Percentiles rank a stretch among this genome's conserved stretches.
phyloP scores from a whole-genome alignment of 2,797 vertebrate genomes.

The Megalops cyprinoides region DNA sequence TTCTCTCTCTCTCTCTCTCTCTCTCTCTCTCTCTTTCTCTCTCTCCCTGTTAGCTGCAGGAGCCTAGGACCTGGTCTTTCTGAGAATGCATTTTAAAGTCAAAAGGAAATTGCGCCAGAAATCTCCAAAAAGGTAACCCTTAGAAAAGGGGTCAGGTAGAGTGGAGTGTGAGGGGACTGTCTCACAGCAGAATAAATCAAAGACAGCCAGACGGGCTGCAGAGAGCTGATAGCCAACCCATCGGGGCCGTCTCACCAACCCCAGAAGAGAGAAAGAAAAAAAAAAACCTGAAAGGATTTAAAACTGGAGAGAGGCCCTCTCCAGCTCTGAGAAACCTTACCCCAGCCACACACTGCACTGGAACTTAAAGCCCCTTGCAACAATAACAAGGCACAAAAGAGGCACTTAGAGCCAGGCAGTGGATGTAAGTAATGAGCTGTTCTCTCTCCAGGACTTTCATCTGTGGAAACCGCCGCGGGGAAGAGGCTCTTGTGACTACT shows the following conservation, averaged over 20 bases:
- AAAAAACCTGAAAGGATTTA: slow-evolving; percentile 57
- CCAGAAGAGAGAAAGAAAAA: slow-evolving; percentile 48
- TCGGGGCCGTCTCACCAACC: slow-evolving; percentile 62
- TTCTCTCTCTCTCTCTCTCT: slow-evolving; percentile 12
- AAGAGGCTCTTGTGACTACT: background rate
- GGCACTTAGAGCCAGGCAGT: background rate
- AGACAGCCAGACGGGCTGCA: slow-evolving; percentile 64
- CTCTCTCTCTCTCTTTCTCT: slow-evolving; percentile 8
- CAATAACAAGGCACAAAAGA: slow-evolving; percentile 54
- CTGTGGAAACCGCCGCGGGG: background rate
- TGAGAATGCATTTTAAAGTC: slow-evolving; percentile 43
- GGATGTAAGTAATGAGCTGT: background rate
- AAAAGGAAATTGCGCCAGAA: slow-evolving; percentile 43
- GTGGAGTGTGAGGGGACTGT: background rate
- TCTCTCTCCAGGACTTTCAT: background rate
- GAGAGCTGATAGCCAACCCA: slow-evolving; percentile 70
- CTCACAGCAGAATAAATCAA: slow-evolving; percentile 60
- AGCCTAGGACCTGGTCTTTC: slow-evolving; percentile 28
- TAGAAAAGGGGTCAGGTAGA: slow-evolving; percentile 28
- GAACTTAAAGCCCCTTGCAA: slow-evolving; percentile 59
- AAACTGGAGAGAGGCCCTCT: slow-evolving; percentile 62
- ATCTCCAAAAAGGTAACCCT: slow-evolving; percentile 28
- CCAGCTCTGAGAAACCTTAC: slow-evolving; percentile 55
- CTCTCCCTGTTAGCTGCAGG: slow-evolving; percentile 27
- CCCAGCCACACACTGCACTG: slow-evolving; percentile 53